Conservation (phyloP, 30 jellyfish, hydroid and myxozoan genomes). For the Pseudorhiza aurosa region DNA sequence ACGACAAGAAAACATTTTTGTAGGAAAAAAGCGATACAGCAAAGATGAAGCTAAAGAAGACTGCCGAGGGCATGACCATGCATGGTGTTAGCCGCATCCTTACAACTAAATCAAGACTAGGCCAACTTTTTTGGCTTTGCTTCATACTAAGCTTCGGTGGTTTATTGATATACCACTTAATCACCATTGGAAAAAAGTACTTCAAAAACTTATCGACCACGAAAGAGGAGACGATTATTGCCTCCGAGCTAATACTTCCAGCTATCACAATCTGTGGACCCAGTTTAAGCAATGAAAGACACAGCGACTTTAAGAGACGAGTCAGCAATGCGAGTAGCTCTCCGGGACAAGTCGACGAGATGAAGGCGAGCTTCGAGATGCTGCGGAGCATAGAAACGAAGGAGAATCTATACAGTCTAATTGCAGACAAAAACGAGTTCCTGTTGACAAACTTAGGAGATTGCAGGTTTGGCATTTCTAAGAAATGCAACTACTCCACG, state of each 20-base stretch:
- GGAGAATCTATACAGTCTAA: background rate
- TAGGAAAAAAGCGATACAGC: too few relatives aligned
- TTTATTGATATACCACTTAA: background rate
- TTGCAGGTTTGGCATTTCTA: background rate
- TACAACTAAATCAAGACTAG: constrained; percentile 1
- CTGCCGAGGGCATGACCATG: constrained; percentile 38
- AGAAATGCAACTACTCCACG: background rate
- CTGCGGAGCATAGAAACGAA: background rate
- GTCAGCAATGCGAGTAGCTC: background rate
- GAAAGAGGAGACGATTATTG: constrained; percentile 1
- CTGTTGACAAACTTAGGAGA: background rate
- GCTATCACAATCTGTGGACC: constrained; percentile 37
- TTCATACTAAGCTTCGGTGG: constrained; percentile 9
- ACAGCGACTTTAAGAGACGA: background rate
- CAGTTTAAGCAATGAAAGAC: background rate
- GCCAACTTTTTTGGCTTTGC: constrained; percentile 14
- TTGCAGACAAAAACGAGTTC: constrained; percentile 1
- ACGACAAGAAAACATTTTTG: too few relatives aligned
- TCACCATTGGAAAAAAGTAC: background rate
- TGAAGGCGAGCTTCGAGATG: background rate
- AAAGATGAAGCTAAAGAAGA: constrained; percentile 39
- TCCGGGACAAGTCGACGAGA: background rate
- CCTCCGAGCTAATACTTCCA: constrained; percentile 6
- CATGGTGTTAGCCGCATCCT: constrained; percentile 51
- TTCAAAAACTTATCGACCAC: background rate